Conservation (phyloP, 2,888 invertebrate genomes). For the Scelioninae gen. 2 region DNA sequence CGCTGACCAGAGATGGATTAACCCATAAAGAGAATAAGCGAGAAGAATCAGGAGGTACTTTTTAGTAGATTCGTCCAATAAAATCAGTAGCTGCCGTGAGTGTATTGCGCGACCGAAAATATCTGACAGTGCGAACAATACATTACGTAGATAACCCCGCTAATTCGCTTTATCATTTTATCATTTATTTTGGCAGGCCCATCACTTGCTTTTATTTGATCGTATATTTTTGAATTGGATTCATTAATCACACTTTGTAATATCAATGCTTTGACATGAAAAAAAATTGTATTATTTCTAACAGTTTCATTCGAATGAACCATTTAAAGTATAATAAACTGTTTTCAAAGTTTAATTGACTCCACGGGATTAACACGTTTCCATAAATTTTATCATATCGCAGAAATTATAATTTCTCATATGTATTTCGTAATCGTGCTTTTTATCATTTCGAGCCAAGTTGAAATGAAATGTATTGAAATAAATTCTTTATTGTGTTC, state of each 20-base stretch:
- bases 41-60: constrained; percentile 24
- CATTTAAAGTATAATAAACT: constrained; percentile 3
- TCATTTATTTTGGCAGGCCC: constrained; percentile 23
- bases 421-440: neutral
- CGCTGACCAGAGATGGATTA: constrained; percentile 37
- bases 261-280: constrained; percentile 14
- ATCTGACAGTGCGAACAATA: constrained; percentile 63
- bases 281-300: constrained; percentile 16
- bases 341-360: constrained; percentile 3
- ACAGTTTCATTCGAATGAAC: neutral
- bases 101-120: constrained; percentile 37
- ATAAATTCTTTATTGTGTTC: too few relatives aligned
- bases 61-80: constrained; percentile 24
- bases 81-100: constrained; percentile 21
- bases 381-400: neutral
- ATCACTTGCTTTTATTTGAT: constrained; percentile 28
- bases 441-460: too few relatives aligned
- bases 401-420: constrained; percentile 2
- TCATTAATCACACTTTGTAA: constrained; percentile 42
- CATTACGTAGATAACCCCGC: constrained; percentile 72
- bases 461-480: too few relatives aligned
- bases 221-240: constrained; percentile 14
- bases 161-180: constrained; percentile 68
- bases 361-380: constrained; percentile 7
- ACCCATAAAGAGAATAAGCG: constrained; percentile 37